Percentiles rank a stretch among this genome's conserved stretches.
Conservation (phyloP, 1,140 invertebrate species). For the Frieseomelitta varia region DNA sequence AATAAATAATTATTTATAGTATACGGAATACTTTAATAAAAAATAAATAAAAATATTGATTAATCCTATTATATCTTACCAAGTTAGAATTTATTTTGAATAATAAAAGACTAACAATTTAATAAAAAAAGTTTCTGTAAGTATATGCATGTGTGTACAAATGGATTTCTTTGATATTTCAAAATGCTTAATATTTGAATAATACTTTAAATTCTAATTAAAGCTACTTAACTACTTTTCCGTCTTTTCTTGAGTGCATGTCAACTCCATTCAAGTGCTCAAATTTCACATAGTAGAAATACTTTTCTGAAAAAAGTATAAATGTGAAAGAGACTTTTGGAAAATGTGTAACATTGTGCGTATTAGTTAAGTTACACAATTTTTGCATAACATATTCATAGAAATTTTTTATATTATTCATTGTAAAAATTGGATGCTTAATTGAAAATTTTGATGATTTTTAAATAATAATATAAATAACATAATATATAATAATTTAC, state of each 20-base stretch:
- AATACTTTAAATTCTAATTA: slow-evolving; percentile 5
- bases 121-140: not conserved
- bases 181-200: slow-evolving; percentile 16
- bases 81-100: not conserved
- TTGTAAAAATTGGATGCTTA: slow-evolving; percentile 27
- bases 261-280: slow-evolving; percentile 9
- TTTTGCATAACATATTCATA: not conserved
- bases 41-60: not conserved
- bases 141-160: not conserved
- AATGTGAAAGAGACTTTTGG: slow-evolving; percentile 1
- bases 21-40: too few species aligned
- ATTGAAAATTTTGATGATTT: not conserved
- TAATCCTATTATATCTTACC: not conserved
- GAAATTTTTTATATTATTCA: not conserved
- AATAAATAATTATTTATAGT: too few species aligned
- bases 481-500: not conserved
- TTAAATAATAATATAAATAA: not conserved
- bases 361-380: not conserved
- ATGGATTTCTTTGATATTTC: not conserved
- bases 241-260: slow-evolving; percentile 1
- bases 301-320: slow-evolving; percentile 4
- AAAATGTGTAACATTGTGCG: slow-evolving; percentile 14
- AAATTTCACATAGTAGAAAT: slow-evolving; percentile 5
- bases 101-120: not conserved
- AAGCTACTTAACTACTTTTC: slow-evolving; percentile 12